Evolutionary conservation across 30 jellyfish, hydroid and myxozoan species (phyloP), one percentile per base, ranked within the genome.

Genomic region (Pelagia noctiluca): DNA sequence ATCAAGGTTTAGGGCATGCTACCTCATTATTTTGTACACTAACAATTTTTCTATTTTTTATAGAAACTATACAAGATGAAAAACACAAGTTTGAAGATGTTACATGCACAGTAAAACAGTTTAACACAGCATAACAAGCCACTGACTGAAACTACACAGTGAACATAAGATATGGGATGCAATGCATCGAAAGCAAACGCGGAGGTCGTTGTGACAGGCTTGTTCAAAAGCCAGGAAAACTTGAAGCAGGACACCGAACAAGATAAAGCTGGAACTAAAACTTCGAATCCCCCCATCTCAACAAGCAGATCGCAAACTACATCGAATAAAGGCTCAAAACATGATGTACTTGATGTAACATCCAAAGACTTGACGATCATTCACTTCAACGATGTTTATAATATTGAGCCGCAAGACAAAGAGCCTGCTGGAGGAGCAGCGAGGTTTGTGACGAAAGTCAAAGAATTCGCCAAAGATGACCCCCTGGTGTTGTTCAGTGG

Each of bases 381-480:
- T 30, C 97, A 89, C 54, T 89, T 89, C 57, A 89, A 89, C 60
- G 97, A 89, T 73, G 97, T 89, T 22, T 89, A 89, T 54, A 89
- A 82, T 76, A 89, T 89, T n/a, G 97, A 89, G 37, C 69, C 97
- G 65, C 90, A 88, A 30, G 97, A 89, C 32, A 38, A 50, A 16
- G 97, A 89, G 50, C 97, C 97, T 49, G 94, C 82, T 48, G 97
- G 97, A 22, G 97, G 97, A 19, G 97, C 97, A 8, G 90, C 97
- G 23, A 68, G 97, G 53, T 89, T 89, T 70, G 92, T 89, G 36
- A 89, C 97, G 0, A 89, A 80, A 81, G 94, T 89, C 36, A 78
- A 68, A 22, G 89, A 89, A 76, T 61, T 28, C 64, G 57, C 75
- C 23, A 62, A 74, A 30, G 94, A 89, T 50, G 54, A 80, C 24